Conservation (phyloP, 2,113 vertebrate species). For the Prionailurus viverrinus region DNA sequence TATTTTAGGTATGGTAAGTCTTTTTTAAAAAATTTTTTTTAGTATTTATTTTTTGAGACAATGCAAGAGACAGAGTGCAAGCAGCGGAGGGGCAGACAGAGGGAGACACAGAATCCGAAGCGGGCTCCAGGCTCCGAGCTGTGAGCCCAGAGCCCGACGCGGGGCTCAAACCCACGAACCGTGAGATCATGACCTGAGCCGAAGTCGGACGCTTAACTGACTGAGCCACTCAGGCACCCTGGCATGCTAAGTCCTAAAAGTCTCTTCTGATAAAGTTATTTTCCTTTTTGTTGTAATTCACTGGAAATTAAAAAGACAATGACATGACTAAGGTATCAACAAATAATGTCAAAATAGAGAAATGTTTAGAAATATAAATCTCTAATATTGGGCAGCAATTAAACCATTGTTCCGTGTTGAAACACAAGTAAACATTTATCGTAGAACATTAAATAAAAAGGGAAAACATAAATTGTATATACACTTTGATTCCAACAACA, state of each 20-base stretch:
- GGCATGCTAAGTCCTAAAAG: neutral
- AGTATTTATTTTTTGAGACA: too few species aligned
- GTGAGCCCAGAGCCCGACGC: too few species aligned
- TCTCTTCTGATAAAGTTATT: neutral
- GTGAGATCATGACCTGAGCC: too few species aligned
- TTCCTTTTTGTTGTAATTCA: neutral
- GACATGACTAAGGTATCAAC: neutral
- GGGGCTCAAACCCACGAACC: too few species aligned
- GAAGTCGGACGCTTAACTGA: too few species aligned
- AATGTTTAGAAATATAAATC: neutral
- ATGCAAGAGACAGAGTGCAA: too few species aligned
- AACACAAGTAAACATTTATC: slow-evolving; percentile 26
- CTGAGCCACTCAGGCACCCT: too few species aligned
- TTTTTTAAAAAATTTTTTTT: neutral
- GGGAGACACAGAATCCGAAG: too few species aligned
- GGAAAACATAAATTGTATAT: neutral
- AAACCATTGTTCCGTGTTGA: neutral
- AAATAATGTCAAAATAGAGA: slow-evolving; percentile 30
- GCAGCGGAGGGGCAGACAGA: too few species aligned
- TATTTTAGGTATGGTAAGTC: neutral
- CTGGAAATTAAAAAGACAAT: neutral
- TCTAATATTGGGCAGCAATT: neutral
- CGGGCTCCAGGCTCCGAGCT: too few species aligned
- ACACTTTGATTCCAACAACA: neutral
- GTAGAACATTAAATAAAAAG: neutral